Evolutionary conservation across 2,113 vertebrate species (phyloP).

Genomic region (Nothocercus julius): DNA sequence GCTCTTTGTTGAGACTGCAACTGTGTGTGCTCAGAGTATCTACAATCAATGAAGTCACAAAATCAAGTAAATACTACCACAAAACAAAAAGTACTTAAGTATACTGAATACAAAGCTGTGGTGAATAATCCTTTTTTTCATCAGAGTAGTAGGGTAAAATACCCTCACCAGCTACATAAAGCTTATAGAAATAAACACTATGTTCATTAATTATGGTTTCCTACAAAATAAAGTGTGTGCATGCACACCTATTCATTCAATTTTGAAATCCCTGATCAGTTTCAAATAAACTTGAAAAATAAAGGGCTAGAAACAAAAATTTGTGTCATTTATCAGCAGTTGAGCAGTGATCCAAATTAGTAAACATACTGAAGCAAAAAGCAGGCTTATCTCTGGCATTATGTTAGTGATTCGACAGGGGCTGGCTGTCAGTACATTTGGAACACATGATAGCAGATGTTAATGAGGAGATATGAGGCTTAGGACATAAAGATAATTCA

Average conservation of each 20-base stretch:
- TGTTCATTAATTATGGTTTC: background rate
- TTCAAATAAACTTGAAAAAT: background rate
- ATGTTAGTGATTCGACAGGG: background rate
- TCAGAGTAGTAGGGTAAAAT: background rate
- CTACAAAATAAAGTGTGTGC: background rate
- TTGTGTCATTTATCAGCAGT: background rate
- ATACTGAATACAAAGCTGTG: background rate
- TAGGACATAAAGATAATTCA: background rate
- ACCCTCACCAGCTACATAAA: background rate
- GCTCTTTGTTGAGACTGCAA: conserved; percentile 93
- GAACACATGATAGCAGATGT: background rate
- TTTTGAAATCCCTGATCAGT: background rate
- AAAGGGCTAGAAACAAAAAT: background rate
- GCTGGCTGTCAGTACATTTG: background rate
- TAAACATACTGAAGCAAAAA: too few relatives aligned
- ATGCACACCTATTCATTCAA: background rate
- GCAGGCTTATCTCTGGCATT: background rate
- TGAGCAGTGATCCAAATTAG: background rate
- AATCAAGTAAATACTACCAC: background rate
- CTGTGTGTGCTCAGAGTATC: conserved; percentile 96
- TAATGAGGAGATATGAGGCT: fast-evolving
- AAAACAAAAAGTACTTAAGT: background rate
- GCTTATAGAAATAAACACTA: background rate
- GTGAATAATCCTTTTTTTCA: background rate
- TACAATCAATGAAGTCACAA: conserved; percentile 57